A percentile compares a stretch with the other conserved stretches of the same genome.
Conservation (phyloP, 2,113 vertebrate species). For the Notiomystis cincta region DNA sequence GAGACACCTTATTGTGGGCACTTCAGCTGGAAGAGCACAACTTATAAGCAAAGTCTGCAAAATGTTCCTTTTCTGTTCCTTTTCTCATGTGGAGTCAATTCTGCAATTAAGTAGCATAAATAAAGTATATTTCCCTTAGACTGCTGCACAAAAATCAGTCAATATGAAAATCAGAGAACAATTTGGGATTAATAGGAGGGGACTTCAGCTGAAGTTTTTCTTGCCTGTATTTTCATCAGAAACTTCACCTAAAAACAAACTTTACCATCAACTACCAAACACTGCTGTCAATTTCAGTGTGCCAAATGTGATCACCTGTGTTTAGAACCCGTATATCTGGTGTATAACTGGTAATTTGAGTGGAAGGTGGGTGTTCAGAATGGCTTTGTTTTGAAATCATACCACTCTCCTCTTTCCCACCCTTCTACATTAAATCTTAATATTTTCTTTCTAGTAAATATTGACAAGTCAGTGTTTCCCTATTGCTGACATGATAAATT, state of each 20-base stretch:
- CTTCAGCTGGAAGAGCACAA: not conserved
- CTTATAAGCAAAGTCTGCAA: not conserved
- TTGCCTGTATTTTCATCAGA: not conserved
- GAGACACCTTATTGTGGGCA: not conserved
- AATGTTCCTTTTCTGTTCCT: not conserved
- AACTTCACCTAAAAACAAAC: not conserved
- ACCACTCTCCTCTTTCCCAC: not conserved
- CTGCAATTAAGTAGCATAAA: not conserved
- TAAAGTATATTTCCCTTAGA: not conserved
- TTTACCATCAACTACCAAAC: not conserved
- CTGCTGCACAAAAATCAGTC: not conserved
- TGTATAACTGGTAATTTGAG: not conserved
- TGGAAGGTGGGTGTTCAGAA: not conserved
- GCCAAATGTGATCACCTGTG: fast-evolving
- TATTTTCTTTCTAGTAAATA: not conserved
- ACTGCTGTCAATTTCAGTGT: not conserved
- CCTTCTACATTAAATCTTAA: not conserved
- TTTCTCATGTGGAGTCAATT: not conserved
- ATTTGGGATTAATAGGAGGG: not conserved
- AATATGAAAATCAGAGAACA: not conserved
- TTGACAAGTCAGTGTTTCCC: not conserved
- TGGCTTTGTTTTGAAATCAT: not conserved
- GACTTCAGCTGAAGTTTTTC: not conserved
- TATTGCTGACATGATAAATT: not conserved
- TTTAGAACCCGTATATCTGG: not conserved